Conservation (phyloP, 1,140 invertebrate species). For the Aphis gossypii region DNA sequence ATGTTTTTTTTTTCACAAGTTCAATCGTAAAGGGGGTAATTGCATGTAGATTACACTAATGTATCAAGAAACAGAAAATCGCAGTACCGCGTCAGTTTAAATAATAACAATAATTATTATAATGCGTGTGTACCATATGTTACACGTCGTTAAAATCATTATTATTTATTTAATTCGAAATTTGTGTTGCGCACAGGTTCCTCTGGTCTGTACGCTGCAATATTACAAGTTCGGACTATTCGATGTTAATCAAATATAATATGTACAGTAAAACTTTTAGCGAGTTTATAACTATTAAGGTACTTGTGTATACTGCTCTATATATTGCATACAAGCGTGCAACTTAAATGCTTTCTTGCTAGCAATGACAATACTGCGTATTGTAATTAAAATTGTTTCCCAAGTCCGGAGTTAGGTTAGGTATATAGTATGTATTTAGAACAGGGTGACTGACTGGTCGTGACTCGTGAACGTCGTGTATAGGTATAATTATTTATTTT, state of each 20-base stretch:
- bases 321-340: background rate
- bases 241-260: background rate
- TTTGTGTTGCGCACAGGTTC: background rate
- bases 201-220: background rate
- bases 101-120: background rate
- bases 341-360: background rate
- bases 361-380: background rate
- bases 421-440: background rate
- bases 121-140: background rate
- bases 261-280: background rate
- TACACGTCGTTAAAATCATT: background rate
- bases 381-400: slow-evolving; percentile 13
- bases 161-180: background rate
- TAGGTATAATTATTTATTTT: too few relatives aligned
- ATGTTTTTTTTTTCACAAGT: too few relatives aligned
- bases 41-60: background rate
- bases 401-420: background rate
- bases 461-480: background rate
- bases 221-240: background rate
- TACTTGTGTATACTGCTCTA: background rate
- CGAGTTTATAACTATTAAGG: background rate
- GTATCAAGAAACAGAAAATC: background rate
- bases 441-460: background rate
- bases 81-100: background rate
- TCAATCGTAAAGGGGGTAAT: too few relatives aligned